Base-by-base conservation (phyloP, 2,888 invertebrate species). In the Monoplex corrugatus region DNA sequence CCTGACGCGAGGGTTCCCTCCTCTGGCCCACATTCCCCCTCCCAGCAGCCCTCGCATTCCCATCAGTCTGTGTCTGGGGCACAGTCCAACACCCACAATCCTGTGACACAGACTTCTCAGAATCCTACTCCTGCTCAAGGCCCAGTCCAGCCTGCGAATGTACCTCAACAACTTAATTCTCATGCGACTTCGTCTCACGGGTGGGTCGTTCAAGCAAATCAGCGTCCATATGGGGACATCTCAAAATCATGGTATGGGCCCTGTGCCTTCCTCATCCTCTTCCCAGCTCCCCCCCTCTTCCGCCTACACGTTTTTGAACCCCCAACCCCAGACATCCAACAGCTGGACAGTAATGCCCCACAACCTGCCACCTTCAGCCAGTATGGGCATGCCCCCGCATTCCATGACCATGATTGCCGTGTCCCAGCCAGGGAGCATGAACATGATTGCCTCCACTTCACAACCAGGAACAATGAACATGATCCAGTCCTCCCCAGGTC, bases 21-120 rank as follows among this genome's bases (percentile, higher is more conserved):
- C 88, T 16, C 68, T 88, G 83, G 44, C 88, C 35, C 88, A 88
- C 78, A 13, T 87, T 3, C 82, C 87, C 35, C 87, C 45, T 87
- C 87, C 16, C 86, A 68, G 63, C 86, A 28, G 10, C 68, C 40
- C 5, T 16, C 50, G n/a, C 38, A 35, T 38, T 57, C 84, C 35
- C 50, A 50, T 8, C 84, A 84, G 19, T n/a, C 50, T 10, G 2
- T 50, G 0, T 35, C 1, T 35, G n/a, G n/a, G 32, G 16, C 44
- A 32, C 83, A 50, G 35, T 45, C 5, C 57, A 32, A 35, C 32
- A 38, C 6, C 16, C 84, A 44, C 45, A 44, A 16, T 45, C n/a
- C 28, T 32, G 38, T 57, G 57, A 28, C 28, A 28, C 19, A 16
- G 2, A 28, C 57, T 57, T 28, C 57, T 57, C 57, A 57, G 57